Conservation (phyloP, 2,797 vertebrate genomes). For the Setipinna tenuifilis region DNA sequence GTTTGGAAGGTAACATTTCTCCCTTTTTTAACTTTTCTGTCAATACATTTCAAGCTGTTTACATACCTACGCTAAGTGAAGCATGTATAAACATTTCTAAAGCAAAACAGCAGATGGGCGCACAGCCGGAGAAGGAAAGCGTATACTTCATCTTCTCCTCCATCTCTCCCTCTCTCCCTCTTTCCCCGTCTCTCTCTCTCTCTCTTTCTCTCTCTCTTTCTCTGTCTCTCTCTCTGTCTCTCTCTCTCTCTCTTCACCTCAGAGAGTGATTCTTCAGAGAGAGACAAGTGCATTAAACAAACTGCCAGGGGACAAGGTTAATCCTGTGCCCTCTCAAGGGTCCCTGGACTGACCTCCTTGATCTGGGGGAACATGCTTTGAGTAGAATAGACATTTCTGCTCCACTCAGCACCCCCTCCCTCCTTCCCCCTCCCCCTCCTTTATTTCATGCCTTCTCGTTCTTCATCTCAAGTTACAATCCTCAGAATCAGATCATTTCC, state of each 20-base stretch:
- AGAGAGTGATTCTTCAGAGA: slow-evolving; percentile 23
- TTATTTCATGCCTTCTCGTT: neutral
- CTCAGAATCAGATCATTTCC: slow-evolving; percentile 53
- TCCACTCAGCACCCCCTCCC: neutral
- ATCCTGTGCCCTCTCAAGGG: slow-evolving; percentile 36
- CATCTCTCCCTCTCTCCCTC: neutral
- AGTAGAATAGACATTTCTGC: slow-evolving; percentile 27
- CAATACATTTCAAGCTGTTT: slow-evolving; percentile 8
- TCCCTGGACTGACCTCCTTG: slow-evolving; percentile 32
- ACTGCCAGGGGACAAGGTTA: slow-evolving; percentile 42
- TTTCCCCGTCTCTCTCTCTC: neutral
- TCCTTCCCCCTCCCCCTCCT: neutral
- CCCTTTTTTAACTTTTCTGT: slow-evolving; percentile 3
- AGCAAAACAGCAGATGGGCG: slow-evolving; percentile 26
- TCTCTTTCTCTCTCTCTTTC: neutral
- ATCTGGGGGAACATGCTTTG: slow-evolving; percentile 32
- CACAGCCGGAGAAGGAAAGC: neutral
- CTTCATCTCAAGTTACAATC: neutral
- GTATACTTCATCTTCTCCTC: neutral
- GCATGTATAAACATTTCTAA: slow-evolving; percentile 27
- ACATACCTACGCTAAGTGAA: slow-evolving; percentile 25
- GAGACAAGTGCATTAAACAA: slow-evolving; percentile 37
- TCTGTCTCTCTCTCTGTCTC: slow-evolving; percentile 13
- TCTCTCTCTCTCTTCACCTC: neutral
- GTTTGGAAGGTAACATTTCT: neutral